Percentiles rank a stretch among this genome's conserved stretches.
phyloP scores from a whole-genome alignment of 2,888 invertebrate species.

The Vannuccia rotundouncinata region DNA sequence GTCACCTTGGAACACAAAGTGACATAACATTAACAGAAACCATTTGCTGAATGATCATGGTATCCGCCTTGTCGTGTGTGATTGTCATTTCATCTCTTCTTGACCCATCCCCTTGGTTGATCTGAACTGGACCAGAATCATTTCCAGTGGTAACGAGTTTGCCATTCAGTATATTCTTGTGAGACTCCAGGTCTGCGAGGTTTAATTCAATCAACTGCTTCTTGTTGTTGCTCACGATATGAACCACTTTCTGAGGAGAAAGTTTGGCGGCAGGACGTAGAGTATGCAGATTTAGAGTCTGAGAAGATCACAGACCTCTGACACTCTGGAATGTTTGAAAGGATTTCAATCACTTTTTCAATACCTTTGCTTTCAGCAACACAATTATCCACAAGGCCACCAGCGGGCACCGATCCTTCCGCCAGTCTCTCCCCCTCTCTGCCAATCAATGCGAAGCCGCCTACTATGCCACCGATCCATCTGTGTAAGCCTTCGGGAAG shows the following conservation, averaged over 20 bases:
- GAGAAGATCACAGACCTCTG: not conserved
- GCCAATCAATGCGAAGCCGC: not conserved
- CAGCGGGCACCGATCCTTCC: not conserved
- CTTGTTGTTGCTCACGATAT: constrained; percentile 41
- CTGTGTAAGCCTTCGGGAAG: not conserved
- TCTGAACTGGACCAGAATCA: constrained; percentile 12
- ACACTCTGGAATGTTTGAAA: constrained; percentile 44
- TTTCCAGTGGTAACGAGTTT: constrained; percentile 33
- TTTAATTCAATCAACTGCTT: constrained; percentile 41
- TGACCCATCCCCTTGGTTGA: constrained; percentile 36
- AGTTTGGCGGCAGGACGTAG: constrained; percentile 29
- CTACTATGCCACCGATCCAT: not conserved
- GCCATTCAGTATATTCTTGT: constrained; percentile 6
- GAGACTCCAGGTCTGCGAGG: constrained; percentile 34
- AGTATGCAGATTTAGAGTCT: not conserved
- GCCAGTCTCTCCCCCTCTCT: not conserved
- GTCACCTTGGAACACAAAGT: constrained; percentile 19
- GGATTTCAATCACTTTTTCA: not conserved
- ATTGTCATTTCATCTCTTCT: constrained; percentile 41
- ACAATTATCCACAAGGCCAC: not conserved
- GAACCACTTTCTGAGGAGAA: no score
- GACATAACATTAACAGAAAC: not conserved
- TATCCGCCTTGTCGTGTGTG: constrained; percentile 34
- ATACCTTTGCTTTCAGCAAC: not conserved
- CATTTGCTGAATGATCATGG: not conserved